These are phyloP conservation scores for Drosophila erecta DNA, from an alignment of 1,140 invertebrate genomes.

Conservation along the genomic window DNA sequence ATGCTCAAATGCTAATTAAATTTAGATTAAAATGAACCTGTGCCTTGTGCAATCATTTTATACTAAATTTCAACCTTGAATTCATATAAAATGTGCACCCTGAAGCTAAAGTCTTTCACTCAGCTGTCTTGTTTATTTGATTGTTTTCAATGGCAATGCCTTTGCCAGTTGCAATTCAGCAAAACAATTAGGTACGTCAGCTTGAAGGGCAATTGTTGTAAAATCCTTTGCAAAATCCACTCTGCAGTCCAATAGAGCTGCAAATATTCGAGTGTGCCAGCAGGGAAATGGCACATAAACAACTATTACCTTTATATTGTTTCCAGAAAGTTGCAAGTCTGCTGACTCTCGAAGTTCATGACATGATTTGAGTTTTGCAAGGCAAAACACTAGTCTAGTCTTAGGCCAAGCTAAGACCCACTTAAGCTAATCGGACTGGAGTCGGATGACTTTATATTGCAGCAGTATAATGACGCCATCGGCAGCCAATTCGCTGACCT, in stretches of 20 bases:
- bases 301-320: too few species aligned
- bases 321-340: too few species aligned
- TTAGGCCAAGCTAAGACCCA: background rate
- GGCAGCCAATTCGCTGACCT: slow-evolving; percentile 13
- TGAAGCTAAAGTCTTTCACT: slow-evolving; percentile 11
- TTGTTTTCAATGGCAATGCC: slow-evolving; percentile 5
- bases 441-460: slow-evolving; percentile 7
- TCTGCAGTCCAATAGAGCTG: background rate
- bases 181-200: background rate
- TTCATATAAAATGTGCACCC: background rate
- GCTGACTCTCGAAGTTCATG: too few species aligned
- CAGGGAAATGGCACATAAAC: too few species aligned
- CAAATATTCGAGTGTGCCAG: too few species aligned
- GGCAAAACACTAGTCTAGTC: too few species aligned
- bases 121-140: slow-evolving; percentile 24
- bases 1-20: slow-evolving; percentile 4
- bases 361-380: too few species aligned
- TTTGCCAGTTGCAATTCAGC: slow-evolving; percentile 24
- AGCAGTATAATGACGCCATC: slow-evolving; percentile 12
- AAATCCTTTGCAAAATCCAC: slow-evolving; percentile 11
- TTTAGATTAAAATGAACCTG: background rate
- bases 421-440: background rate
- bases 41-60: background rate
- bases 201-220: background rate
- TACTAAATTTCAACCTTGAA: background rate